Percentiles rank a stretch among this genome's conserved stretches.
phyloP scores from a whole-genome alignment of 2,888 invertebrate species.

The Sepiola atlantica region DNA sequence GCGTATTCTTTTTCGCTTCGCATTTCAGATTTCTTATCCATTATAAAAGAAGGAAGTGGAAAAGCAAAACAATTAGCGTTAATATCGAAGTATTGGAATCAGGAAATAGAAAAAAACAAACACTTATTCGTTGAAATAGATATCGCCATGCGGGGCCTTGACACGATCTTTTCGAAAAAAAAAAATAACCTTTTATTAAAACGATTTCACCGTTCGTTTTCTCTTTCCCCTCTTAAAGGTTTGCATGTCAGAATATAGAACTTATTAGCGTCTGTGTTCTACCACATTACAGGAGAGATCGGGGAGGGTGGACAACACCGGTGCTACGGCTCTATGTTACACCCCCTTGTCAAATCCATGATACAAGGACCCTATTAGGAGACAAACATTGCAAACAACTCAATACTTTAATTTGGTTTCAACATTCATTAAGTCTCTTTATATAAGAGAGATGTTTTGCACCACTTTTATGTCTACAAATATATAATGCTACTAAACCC shows the following conservation, averaged over 20 bases:
- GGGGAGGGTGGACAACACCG: not conserved
- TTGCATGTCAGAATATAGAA: not conserved
- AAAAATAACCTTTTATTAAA: constrained; percentile 1
- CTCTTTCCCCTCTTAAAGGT: not conserved
- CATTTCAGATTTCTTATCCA: no score
- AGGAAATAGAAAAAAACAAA: not conserved
- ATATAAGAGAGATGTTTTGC: no score
- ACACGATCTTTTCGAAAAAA: not conserved
- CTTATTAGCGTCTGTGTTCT: not conserved
- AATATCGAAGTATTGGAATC: not conserved
- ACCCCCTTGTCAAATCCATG: not conserved
- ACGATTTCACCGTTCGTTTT: not conserved
- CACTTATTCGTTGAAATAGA: not conserved
- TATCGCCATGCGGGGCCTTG: not conserved
- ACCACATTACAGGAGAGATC: not conserved
- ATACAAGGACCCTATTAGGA: not conserved
- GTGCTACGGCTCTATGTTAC: not conserved
- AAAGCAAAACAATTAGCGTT: not conserved
- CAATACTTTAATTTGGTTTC: not conserved
- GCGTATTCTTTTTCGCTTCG: no score
- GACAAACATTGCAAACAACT: not conserved
- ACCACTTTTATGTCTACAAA: no score
- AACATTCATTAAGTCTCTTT: not conserved
- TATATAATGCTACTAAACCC: no score
- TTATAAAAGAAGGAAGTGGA: no score